phyloP scores from a whole-genome alignment of 2,797 vertebrate genomes.

The Gymnopithys bicolor region DNA sequence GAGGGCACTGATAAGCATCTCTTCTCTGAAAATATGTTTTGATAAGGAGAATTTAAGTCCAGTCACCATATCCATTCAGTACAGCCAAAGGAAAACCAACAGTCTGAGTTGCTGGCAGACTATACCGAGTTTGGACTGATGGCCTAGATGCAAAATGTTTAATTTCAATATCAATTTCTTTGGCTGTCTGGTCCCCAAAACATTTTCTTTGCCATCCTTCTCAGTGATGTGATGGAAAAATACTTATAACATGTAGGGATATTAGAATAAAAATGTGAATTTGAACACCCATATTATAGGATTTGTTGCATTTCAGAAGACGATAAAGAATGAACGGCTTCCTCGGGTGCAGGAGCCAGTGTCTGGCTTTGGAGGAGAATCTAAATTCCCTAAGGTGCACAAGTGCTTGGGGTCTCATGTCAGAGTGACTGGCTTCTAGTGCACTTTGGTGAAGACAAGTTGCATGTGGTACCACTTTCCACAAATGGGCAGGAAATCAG shows the following conservation, averaged over 20 bases:
- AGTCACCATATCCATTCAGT: not conserved
- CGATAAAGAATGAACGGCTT: not conserved
- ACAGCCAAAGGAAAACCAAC: rapidly evolving
- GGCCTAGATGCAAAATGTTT: not conserved
- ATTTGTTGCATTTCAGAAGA: not conserved
- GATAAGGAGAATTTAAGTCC: not conserved
- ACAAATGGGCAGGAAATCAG: not conserved
- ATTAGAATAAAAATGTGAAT: not conserved
- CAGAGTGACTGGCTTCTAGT: rapidly evolving
- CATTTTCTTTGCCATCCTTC: not conserved
- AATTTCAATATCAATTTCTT: not conserved
- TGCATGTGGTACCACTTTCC: not conserved
- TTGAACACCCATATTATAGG: rapidly evolving
- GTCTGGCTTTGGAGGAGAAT: not conserved
- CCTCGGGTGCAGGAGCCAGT: not conserved
- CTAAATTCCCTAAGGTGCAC: not conserved
- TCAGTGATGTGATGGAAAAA: not conserved
- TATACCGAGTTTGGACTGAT: not conserved
- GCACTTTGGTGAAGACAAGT: not conserved
- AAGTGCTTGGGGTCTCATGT: rapidly evolving
- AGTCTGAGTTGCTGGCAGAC: not conserved
- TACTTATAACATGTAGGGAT: not conserved
- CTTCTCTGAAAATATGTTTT: not conserved
- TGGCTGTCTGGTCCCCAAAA: not conserved
- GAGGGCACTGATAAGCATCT: not conserved